phyloP scores from a whole-genome alignment of 2,888 invertebrate genomes.

The Pilophorus perplexus region DNA sequence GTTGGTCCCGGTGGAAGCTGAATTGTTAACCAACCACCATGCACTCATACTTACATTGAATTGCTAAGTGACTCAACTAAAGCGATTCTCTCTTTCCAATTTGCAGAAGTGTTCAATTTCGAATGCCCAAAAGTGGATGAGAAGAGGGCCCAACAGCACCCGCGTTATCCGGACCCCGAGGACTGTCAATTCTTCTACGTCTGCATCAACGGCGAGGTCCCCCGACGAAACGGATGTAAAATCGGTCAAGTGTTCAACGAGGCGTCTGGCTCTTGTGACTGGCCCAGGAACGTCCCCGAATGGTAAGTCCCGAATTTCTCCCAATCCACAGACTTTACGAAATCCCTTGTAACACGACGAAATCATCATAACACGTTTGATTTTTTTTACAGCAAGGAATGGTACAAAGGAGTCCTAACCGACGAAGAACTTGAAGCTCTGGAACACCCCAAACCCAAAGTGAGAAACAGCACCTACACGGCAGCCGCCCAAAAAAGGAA shows the following conservation, averaged over 20 bases:
- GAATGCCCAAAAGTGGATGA: constrained; percentile 77
- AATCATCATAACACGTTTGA: no score
- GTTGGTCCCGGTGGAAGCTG: no score
- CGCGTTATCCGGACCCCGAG: constrained; percentile 80
- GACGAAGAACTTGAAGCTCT: constrained; percentile 75
- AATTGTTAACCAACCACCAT: no score
- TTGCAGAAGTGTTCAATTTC: constrained; percentile 76
- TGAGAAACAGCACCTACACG: constrained; percentile 41
- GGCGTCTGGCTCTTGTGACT: constrained; percentile 72
- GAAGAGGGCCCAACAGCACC: constrained; percentile 71
- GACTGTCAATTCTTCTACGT: constrained; percentile 92
- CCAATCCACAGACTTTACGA: neutral
- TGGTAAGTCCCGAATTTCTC: constrained; percentile 59
- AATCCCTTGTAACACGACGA: neutral
- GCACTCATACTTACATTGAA: no score
- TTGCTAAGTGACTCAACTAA: no score
- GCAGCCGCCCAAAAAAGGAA: constrained; percentile 54
- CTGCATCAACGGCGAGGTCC: constrained; percentile 82
- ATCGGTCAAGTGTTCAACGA: constrained; percentile 88
- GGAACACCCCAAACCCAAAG: constrained; percentile 68
- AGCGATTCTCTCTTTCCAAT: neutral
- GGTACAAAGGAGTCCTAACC: constrained; percentile 82
- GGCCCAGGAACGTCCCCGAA: constrained; percentile 83
- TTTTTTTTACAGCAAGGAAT: constrained; percentile 68
- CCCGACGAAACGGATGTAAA: constrained; percentile 82